Evolutionary conservation across 2,113 vertebrate species (phyloP), one percentile per base, ranked within the genome.

Genomic region (Bufo gargarizans): DNA sequence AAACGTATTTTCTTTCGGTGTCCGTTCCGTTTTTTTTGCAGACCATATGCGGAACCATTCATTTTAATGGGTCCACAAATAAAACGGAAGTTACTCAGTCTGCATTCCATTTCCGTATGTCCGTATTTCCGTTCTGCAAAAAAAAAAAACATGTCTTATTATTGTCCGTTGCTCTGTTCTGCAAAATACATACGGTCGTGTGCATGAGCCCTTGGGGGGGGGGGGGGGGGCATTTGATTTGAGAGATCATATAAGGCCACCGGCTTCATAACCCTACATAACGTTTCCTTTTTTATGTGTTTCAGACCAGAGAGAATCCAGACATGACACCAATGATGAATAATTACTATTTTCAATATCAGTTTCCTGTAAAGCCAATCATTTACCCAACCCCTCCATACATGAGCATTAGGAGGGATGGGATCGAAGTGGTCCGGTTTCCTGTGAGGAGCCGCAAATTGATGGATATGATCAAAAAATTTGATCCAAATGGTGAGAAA

Each of bases 381-480:
- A 61, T 6, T 16, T 85, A 85, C 20, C 16, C 84, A 61, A 85
- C 71, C 6, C 71, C 84, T 50, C 84, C 84, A 3, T 85, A 85
- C 45, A 56, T 58, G 49, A 61, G 6, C 71, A 56, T 85, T 16
- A 13, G 71, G 11, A 19, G 56, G 19, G 45, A 47, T 12, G 33
- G 12, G 56, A 47, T 14, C 5, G 58, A 45, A 20, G 20, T 19
- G 10, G 10, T 61, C 16, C 43, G 6, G 19, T 8, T 63, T 2
- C 22, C 55, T 49, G 84, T 77, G 49, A 58, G 2, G 12, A 20
- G 43, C 16, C 69, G 71, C 17, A 85, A 22, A 77, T 61, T 85
- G 17, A 56, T 85, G 69, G 55, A 87, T 56, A 87, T 87, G 85
- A 80, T 55, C 0, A 67, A 55, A 22, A 87, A 80, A 69, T 87